Conservation (phyloP, 2,888 invertebrate species). For the Liodrosophila aerea region DNA sequence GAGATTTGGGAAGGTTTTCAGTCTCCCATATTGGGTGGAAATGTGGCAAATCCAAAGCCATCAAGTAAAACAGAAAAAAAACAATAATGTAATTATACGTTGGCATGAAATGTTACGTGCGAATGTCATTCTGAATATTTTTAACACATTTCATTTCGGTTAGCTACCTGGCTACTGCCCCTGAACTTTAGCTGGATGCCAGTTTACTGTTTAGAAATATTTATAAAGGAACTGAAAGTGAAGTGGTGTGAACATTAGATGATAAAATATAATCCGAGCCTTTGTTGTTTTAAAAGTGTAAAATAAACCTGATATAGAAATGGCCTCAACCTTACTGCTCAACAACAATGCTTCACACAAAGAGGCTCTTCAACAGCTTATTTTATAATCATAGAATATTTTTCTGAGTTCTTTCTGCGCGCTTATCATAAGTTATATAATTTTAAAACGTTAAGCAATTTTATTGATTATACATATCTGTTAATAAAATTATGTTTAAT, state of each 20-base stretch:
- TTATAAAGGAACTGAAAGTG: neutral
- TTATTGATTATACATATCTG: too few relatives aligned
- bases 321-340: too few relatives aligned
- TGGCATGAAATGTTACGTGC: conserved; percentile 71
- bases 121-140: conserved; percentile 50
- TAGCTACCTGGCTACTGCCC: neutral
- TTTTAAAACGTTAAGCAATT: too few relatives aligned
- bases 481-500: too few relatives aligned
- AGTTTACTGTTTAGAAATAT: too few relatives aligned
- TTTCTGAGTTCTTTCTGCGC: too few relatives aligned
- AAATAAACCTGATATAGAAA: neutral
- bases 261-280: too few relatives aligned
- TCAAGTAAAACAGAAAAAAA: conserved; percentile 43
- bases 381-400: too few relatives aligned
- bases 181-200: neutral
- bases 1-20: conserved; percentile 14
- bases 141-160: conserved; percentile 49
- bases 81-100: conserved; percentile 70
- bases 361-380: too few relatives aligned
- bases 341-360: too few relatives aligned
- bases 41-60: conserved; percentile 10
- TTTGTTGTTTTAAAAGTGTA: neutral
- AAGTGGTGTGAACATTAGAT: too few relatives aligned
- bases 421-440: too few relatives aligned
- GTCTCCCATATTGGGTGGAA: conserved; percentile 11